These are phyloP conservation scores for Acrocephalus arundinaceus DNA, from an alignment of 2,113 vertebrate species.

Conservation along the genomic window DNA sequence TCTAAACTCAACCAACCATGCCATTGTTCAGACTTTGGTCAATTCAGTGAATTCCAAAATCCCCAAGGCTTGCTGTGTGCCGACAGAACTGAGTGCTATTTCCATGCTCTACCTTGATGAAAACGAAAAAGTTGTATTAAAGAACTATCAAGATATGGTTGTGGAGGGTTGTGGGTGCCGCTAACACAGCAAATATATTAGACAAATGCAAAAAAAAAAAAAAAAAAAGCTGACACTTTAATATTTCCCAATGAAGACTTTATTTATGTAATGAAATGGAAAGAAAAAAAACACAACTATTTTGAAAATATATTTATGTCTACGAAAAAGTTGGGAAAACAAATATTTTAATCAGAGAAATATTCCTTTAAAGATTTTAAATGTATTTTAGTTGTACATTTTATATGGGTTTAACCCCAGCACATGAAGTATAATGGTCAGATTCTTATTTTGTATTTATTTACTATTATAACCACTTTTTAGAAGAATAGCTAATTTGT, in stretches of 20 bases:
- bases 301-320: constrained; percentile 99
- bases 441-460: constrained; percentile 99
- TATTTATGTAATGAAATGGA: constrained; percentile 96
- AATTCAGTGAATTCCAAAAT: constrained; percentile 99
- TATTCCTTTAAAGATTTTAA: constrained; percentile 97
- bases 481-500: constrained; percentile 99
- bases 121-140: constrained; percentile 97
- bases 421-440: constrained; percentile 99
- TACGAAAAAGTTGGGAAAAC: constrained; percentile 93
- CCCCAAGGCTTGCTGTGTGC: constrained; percentile 97
- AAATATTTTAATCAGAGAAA: constrained; percentile 99
- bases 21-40: constrained; percentile 98
- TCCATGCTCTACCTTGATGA: constrained; percentile 98
- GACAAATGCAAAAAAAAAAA: constrained; percentile 58
- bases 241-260: constrained; percentile 97
- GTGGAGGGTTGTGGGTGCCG: constrained; percentile 98
- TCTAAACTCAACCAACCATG: constrained; percentile 98
- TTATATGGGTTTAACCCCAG: constrained; percentile 97
- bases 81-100: constrained; percentile 97
- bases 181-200: constrained; percentile 78
- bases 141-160: constrained; percentile 99
- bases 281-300: constrained; percentile 88
- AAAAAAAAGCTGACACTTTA: constrained; percentile 85
- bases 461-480: constrained; percentile 99
- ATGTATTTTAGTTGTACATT: constrained; percentile 99